These are phyloP conservation scores for Cacoxenus indagator DNA, from an alignment of 2,888 invertebrate species.

Conservation along the genomic window DNA sequence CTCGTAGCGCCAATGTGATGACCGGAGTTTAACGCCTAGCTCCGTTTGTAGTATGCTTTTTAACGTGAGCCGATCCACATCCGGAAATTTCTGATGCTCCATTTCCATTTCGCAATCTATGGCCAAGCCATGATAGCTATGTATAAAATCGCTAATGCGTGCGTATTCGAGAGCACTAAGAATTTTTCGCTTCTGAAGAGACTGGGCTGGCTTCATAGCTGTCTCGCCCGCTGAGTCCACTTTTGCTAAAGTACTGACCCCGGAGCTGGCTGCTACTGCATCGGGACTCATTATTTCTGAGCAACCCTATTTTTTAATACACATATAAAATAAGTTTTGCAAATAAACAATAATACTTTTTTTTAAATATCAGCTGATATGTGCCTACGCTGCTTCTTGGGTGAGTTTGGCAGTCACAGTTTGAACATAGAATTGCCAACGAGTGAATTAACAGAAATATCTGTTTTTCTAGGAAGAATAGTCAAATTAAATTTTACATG, in stretches of 20 bases:
- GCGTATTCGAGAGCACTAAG: slow-evolving; percentile 49
- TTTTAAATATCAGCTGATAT: too few relatives aligned
- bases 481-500: too few relatives aligned
- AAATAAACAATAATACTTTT: slow-evolving; percentile 37
- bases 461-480: too few relatives aligned
- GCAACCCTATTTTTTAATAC: neutral
- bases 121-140: slow-evolving; percentile 73
- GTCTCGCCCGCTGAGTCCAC: neutral
- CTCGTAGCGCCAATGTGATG: slow-evolving; percentile 75
- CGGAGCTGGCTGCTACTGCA: neutral
- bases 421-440: too few relatives aligned
- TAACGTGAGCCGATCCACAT: slow-evolving; percentile 75
- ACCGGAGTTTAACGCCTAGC: slow-evolving; percentile 77
- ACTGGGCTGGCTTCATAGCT: neutral
- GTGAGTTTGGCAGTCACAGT: too few relatives aligned
- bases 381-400: too few relatives aligned
- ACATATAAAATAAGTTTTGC: neutral
- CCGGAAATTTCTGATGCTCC: slow-evolving; percentile 72
- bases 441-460: too few relatives aligned
- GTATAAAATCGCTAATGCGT: slow-evolving; percentile 71
- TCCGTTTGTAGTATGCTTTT: slow-evolving; percentile 80
- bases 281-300: neutral
- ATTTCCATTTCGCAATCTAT: slow-evolving; percentile 76
- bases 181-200: slow-evolving; percentile 38
- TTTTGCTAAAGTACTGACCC: neutral